Conservation (phyloP, 2,113 vertebrate genomes). For the Notothenia rossii region DNA sequence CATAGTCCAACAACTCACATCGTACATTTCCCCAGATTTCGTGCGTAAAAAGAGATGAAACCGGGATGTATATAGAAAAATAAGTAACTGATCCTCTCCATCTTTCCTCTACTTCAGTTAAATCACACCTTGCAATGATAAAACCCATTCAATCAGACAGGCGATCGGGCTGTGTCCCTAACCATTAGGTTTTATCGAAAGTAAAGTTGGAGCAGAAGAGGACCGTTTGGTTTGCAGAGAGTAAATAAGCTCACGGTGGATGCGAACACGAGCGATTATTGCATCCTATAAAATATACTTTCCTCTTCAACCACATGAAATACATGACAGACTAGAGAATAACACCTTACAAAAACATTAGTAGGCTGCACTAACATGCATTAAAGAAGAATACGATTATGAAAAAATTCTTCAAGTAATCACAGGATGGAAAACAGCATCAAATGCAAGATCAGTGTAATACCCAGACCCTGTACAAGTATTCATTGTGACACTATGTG, state of each 20-base stretch:
- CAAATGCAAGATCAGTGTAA: background rate
- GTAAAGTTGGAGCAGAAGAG: slow-evolving; percentile 41
- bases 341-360: background rate
- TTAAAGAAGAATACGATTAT: background rate
- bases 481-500: background rate
- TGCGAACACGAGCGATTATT: slow-evolving; percentile 6
- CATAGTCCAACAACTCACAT: background rate
- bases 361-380: too few relatives aligned
- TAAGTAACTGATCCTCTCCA: background rate
- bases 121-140: background rate
- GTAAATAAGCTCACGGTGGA: background rate
- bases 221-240: slow-evolving; percentile 34
- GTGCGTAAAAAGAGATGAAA: background rate
- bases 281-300: background rate
- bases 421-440: background rate
- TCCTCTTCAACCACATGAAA: background rate
- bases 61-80: background rate
- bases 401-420: too few relatives aligned
- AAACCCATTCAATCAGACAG: background rate
- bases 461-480: too few relatives aligned
- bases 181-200: slow-evolving; percentile 36
- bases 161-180: slow-evolving; percentile 2
- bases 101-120: background rate
- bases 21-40: background rate
- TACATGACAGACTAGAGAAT: background rate